Evolutionary conservation across 2,113 vertebrate genomes (phyloP), one percentile per base, ranked within the genome.

Genomic region (Sylvilagus bachmani): DNA sequence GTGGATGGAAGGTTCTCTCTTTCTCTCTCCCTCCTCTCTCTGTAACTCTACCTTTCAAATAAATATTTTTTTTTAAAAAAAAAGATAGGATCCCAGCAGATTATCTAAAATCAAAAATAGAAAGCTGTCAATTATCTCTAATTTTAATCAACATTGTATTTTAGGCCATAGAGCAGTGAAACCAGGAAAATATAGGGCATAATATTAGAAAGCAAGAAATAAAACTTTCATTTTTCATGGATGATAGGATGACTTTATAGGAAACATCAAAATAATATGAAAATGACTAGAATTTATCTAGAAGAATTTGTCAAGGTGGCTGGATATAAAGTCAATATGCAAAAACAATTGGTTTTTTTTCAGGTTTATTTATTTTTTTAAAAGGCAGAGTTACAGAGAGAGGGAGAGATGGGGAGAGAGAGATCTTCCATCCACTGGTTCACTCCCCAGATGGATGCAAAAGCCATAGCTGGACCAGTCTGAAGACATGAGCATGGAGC

Each of bases 61-160:
- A 44, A 44, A 44, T 44, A 44, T 6, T 44, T 44, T 44, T 38
- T 38, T 38, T 38, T 38, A 44, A 44, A 44, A 44, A 44, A 44
- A 44, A 44, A 44, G 44, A 44, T 44, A 44, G 44, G 44, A 22
- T 22, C 58, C 75, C 80, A 55, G 64, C 75, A 91, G 11, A 38
- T 38, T 84, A 55, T 74, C 89, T 91, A 74, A 91, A 73, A 51
- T 64, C 29, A 74, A 55, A 16, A 73, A 62, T 49, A 73, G 6
- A 62, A 73, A 74, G 55, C 51, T 74, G 55, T 3, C 55, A 5
- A 64, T 51, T 74, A 64, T 29, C 36, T 91, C 55, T 83, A 69
- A 82, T 73, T 91, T 38, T 91, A 74, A 91, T 33, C 38, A 74
- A 83, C 24, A 74, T 10, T 64, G 38, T 83, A 64, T 91, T 83